phyloP scores from a whole-genome alignment of 2,113 vertebrate genomes.

The Campylomormyrus numenius region DNA sequence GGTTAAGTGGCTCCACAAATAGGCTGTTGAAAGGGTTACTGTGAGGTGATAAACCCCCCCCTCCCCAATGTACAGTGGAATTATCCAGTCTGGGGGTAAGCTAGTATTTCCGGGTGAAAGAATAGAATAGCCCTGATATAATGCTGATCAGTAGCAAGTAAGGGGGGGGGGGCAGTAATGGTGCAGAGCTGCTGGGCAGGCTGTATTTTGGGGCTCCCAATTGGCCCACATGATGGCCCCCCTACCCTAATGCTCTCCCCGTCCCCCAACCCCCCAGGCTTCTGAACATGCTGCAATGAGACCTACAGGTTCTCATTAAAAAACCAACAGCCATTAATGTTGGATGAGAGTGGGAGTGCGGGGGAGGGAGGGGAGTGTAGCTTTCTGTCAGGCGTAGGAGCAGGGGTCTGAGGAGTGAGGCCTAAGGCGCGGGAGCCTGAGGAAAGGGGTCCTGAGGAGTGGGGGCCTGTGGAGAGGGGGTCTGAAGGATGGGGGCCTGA shows the following conservation, averaged over 20 bases:
- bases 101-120: neutral
- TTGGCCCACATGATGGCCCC: constrained; percentile 45
- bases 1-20: constrained; percentile 41
- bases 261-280: constrained; percentile 22
- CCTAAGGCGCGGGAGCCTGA: neutral
- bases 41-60: constrained; percentile 33
- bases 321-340: constrained; percentile 69
- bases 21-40: constrained; percentile 34
- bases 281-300: constrained; percentile 49
- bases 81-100: neutral
- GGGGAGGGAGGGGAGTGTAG: constrained; percentile 31
- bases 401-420: neutral
- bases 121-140: neutral
- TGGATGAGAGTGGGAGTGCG: constrained; percentile 62
- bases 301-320: constrained; percentile 64
- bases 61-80: neutral
- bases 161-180: neutral
- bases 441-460: neutral
- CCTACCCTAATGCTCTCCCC: neutral
- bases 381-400: neutral
- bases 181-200: neutral
- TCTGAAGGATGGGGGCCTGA: too few relatives aligned
- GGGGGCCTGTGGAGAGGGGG: too few relatives aligned
- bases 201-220: constrained; percentile 46
- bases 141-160: neutral